Conservation (phyloP, 2,888 invertebrate genomes). For the Pasiphila rectangulata region DNA sequence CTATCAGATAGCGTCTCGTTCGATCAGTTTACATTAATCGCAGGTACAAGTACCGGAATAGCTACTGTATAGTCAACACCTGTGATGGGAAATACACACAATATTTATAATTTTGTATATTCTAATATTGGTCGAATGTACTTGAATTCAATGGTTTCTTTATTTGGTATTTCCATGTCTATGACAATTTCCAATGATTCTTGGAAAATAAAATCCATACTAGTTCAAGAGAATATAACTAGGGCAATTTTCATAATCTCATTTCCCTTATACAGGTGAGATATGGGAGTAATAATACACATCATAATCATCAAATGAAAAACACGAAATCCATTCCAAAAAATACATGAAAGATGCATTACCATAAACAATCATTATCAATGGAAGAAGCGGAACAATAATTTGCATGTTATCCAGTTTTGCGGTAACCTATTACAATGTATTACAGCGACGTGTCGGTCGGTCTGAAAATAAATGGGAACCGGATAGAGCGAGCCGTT, state of each 20-base stretch:
- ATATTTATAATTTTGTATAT: conserved; percentile 22
- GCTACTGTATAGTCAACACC: conserved; percentile 36
- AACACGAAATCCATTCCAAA: no score
- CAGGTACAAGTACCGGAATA: conserved; percentile 39
- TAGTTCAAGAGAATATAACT: no score
- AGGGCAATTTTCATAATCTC: no score
- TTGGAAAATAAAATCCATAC: no score
- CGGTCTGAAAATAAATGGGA: conserved; percentile 14
- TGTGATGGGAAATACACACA: conserved; percentile 31
- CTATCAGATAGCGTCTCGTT: conserved; percentile 34
- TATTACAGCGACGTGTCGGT: background rate
- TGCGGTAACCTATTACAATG: conserved; percentile 11
- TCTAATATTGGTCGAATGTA: conserved; percentile 1
- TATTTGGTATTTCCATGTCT: no score
- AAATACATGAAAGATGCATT: conserved; percentile 8
- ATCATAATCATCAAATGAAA: no score
- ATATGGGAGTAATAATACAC: no score
- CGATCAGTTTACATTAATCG: conserved; percentile 40
- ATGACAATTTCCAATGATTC: no score
- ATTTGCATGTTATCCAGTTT: conserved; percentile 8
- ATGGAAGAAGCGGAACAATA: conserved; percentile 8
- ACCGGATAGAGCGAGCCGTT: conserved; percentile 20
- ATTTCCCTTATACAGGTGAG: no score
- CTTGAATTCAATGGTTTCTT: background rate
- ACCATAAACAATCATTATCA: conserved; percentile 11